These are phyloP conservation scores for Trididemnum clinides DNA, from an alignment of 23 tunicate genomes.

Conservation along the genomic window DNA sequence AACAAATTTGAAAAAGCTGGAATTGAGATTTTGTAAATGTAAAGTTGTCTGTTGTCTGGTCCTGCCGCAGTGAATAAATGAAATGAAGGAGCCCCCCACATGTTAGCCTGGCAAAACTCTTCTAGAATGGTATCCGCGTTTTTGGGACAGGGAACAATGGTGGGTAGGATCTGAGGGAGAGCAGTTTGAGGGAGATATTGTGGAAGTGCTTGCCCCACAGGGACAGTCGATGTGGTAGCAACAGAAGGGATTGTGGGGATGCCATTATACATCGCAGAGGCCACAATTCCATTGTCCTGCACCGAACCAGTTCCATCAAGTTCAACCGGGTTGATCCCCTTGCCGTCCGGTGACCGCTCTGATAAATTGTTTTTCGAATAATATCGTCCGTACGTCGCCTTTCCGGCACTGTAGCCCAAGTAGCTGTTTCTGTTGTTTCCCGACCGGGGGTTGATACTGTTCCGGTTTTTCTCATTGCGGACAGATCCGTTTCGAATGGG, in stretches of 20 bases:
- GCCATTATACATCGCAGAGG: slow-evolving; percentile 13
- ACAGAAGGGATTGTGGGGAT: slow-evolving; percentile 35
- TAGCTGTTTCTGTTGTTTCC: slow-evolving; percentile 62
- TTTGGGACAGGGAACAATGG: slow-evolving; percentile 8
- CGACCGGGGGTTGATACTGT: slow-evolving; percentile 43
- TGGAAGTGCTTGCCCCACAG: background rate
- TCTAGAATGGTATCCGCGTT: slow-evolving; percentile 59
- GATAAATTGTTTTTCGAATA: slow-evolving; percentile 96
- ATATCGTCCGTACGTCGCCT: slow-evolving; percentile 98
- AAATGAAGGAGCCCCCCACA: slow-evolving; percentile 87
- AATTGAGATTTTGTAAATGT: slow-evolving; percentile 71
- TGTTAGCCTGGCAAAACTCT: slow-evolving; percentile 65
- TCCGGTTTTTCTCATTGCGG: slow-evolving; percentile 47
- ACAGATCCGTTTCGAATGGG: slow-evolving; percentile 64
- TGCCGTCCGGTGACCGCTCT: slow-evolving; percentile 49
- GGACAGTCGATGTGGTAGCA: slow-evolving; percentile 40
- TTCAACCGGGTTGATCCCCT: background rate
- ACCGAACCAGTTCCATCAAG: background rate
- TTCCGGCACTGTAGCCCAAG: slow-evolving; percentile 98
- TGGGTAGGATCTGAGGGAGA: background rate
- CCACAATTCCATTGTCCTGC: background rate
- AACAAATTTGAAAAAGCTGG: slow-evolving; percentile 74
- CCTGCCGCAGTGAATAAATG: slow-evolving; percentile 75
- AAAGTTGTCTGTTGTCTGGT: slow-evolving; percentile 72
- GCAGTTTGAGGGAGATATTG: slow-evolving; percentile 48